These are phyloP conservation scores for Montifringilla adamsi DNA, from an alignment of 2,113 vertebrate genomes.

Conservation along the genomic window DNA sequence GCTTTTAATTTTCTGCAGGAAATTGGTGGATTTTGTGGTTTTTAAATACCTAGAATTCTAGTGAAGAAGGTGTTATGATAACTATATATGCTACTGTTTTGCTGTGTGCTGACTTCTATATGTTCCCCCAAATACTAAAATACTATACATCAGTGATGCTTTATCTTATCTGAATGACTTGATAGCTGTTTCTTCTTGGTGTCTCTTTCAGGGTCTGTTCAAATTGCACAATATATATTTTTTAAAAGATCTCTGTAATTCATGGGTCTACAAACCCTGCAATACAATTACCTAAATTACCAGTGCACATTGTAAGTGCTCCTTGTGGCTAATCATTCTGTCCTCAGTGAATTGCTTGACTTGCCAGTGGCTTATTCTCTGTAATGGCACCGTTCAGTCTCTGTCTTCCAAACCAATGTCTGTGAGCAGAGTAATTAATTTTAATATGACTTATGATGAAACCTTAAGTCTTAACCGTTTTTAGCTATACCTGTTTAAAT, in stretches of 20 bases:
- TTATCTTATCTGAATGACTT: slow-evolving; percentile 52
- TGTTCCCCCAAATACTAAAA: background rate
- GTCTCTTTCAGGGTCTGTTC: slow-evolving; percentile 76
- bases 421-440: background rate
- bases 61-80: background rate
- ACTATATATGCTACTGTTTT: background rate
- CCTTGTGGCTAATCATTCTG: slow-evolving; percentile 72
- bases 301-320: slow-evolving; percentile 69
- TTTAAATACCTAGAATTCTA: background rate
- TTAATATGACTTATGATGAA: background rate
- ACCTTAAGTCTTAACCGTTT: background rate
- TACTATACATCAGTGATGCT: background rate
- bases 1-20: background rate
- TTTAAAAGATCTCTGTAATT: slow-evolving; percentile 79
- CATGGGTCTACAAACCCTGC: slow-evolving; percentile 73
- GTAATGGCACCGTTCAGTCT: background rate
- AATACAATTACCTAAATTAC: slow-evolving; percentile 82
- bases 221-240: slow-evolving; percentile 75
- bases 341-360: slow-evolving; percentile 55
- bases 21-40: background rate
- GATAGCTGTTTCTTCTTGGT: slow-evolving; percentile 70
- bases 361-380: slow-evolving; percentile 46
- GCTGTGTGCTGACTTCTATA: background rate
- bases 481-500: background rate
- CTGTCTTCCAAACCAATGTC: background rate